Evolutionary conservation across 2,113 vertebrate species (phyloP).

Genomic region (Istiophorus platypterus): DNA sequence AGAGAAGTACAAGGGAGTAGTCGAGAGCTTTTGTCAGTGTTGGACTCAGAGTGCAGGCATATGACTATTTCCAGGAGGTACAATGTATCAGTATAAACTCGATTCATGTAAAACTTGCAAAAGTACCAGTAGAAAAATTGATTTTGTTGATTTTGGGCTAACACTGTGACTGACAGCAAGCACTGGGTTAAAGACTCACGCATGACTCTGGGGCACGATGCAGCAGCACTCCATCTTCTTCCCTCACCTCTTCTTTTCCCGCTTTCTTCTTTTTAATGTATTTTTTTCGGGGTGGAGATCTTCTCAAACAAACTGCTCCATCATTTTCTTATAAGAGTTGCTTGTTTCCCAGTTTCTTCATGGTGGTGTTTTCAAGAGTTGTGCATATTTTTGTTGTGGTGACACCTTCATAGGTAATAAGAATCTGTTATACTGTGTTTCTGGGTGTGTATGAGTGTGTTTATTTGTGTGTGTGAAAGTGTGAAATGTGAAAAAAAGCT

Average conservation of each 20-base stretch:
- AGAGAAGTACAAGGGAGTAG: too few species aligned
- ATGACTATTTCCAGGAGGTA: too few species aligned
- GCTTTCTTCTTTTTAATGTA: constrained; percentile 60
- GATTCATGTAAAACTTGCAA: background rate
- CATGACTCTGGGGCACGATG: constrained; percentile 48
- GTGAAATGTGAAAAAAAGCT: constrained; percentile 68
- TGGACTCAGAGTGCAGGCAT: too few species aligned
- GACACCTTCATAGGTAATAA: constrained; percentile 47
- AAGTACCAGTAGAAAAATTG: background rate
- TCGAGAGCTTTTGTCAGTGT: too few species aligned
- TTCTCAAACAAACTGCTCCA: constrained; percentile 74
- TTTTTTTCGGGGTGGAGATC: constrained; percentile 62
- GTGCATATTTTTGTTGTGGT: constrained; percentile 32
- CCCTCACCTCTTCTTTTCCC: constrained; percentile 58
- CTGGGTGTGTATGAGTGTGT: constrained; percentile 30
- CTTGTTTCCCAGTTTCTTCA: constrained; percentile 71
- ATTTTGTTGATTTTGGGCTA: background rate
- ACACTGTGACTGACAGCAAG: background rate
- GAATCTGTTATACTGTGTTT: constrained; percentile 38
- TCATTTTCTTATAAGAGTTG: constrained; percentile 69
- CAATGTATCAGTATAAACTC: too few species aligned
- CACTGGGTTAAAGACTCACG: constrained; percentile 52
- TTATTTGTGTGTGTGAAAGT: constrained; percentile 6
- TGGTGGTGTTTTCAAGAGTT: constrained; percentile 62
- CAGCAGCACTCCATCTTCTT: constrained; percentile 8